These are phyloP conservation scores for Catocala sponsa DNA, from an alignment of 2,888 invertebrate genomes.

Conservation along the genomic window DNA sequence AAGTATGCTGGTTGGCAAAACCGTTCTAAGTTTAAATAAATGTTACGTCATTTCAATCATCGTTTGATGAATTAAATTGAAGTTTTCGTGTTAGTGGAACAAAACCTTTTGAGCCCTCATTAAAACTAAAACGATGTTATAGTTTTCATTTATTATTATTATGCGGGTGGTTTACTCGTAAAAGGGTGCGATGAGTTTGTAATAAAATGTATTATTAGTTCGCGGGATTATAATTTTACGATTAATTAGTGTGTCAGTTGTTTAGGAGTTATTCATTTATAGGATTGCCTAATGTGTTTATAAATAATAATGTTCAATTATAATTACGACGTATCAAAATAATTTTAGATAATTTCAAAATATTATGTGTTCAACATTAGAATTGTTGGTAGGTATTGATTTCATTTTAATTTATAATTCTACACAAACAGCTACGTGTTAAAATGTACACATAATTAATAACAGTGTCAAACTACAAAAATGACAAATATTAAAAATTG, in stretches of 20 bases:
- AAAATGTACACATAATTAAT: too few relatives aligned
- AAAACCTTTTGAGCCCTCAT: conserved; percentile 18
- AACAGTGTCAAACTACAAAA: too few relatives aligned
- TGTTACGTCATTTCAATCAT: background rate
- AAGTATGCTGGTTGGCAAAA: too few relatives aligned
- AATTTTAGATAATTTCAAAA: too few relatives aligned
- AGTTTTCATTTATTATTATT: conserved; percentile 26
- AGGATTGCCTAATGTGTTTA: background rate
- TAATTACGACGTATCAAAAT: too few relatives aligned
- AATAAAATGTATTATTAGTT: conserved; percentile 25
- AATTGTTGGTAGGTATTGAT: too few relatives aligned
- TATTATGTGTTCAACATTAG: too few relatives aligned
- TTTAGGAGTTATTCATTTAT: conserved; percentile 4
- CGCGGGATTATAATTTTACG: conserved; percentile 20
- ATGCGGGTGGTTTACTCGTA: conserved; percentile 16
- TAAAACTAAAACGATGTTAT: conserved; percentile 22
- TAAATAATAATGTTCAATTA: background rate
- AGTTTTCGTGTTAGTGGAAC: conserved; percentile 1
- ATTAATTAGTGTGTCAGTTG: conserved; percentile 4
- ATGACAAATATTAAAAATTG: too few relatives aligned
- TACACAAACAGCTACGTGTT: too few relatives aligned
- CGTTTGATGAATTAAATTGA: conserved; percentile 13
- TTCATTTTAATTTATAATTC: too few relatives aligned
- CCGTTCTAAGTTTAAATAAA: too few relatives aligned
- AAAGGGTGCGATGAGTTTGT: conserved; percentile 25